phyloP scores from a whole-genome alignment of 2,113 vertebrate species.

The Steatornis caripensis region DNA sequence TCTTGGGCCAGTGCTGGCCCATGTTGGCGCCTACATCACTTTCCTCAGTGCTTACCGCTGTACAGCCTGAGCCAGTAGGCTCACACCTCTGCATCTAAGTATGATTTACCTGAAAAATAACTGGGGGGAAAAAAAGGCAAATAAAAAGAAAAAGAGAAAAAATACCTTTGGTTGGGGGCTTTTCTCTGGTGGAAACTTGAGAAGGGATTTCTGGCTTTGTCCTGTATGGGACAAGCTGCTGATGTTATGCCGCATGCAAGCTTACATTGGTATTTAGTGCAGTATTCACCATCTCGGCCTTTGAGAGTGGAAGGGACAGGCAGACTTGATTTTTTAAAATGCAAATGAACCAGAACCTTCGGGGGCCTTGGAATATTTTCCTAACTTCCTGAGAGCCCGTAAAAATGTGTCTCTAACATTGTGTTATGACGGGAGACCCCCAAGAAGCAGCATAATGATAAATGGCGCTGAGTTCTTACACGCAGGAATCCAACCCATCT shows the following conservation, averaged over 20 bases:
- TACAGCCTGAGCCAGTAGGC: not conserved
- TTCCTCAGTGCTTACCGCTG: not conserved
- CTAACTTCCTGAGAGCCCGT: not conserved
- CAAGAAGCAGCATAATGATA: not conserved
- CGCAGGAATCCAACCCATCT: not conserved
- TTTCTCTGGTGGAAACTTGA: not conserved
- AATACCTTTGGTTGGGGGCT: not conserved
- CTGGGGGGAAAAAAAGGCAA: not conserved
- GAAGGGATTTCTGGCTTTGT: not conserved
- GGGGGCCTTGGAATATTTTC: not conserved
- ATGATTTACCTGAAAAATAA: not conserved
- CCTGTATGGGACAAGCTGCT: not conserved
- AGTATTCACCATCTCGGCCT: constrained; percentile 1
- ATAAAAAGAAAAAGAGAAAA: not conserved
- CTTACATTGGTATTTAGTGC: not conserved
- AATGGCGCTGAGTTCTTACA: not conserved
- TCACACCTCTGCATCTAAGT: not conserved
- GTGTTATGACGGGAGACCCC: not conserved
- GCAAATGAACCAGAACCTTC: constrained; percentile 6
- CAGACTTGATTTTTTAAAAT: constrained; percentile 51
- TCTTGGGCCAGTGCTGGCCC: not conserved
- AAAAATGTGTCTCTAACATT: not conserved
- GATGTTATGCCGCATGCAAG: not conserved
- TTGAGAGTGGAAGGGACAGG: not conserved
- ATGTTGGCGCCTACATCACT: not conserved